Conservation (phyloP, 23 tunicate genomes). For the Diplosoma virens region DNA sequence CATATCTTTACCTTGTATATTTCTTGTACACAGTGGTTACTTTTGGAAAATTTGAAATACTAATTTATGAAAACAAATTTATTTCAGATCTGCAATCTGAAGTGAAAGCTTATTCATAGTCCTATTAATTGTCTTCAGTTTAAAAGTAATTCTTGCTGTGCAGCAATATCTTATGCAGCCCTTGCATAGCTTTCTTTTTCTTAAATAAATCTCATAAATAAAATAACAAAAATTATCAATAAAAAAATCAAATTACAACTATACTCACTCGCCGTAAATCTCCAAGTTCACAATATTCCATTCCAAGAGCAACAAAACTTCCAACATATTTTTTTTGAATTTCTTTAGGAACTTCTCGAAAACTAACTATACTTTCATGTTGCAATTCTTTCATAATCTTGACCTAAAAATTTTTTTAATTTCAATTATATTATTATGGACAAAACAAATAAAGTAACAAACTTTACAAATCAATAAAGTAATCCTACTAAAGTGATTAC, state of each 20-base stretch:
- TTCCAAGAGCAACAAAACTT: slow-evolving; percentile 58
- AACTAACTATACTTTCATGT: slow-evolving; percentile 71
- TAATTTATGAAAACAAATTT: too few relatives aligned
- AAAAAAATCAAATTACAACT: not conserved
- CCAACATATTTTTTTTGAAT: slow-evolving; percentile 28
- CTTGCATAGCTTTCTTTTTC: too few relatives aligned
- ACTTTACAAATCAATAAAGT: not conserved
- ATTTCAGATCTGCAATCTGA: too few relatives aligned
- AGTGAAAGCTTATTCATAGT: too few relatives aligned
- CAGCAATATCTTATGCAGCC: too few relatives aligned
- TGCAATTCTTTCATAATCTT: slow-evolving; percentile 47
- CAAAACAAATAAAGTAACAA: not conserved
- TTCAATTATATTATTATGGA: not conserved
- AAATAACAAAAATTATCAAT: not conserved
- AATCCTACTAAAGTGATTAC: not conserved
- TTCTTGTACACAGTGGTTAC: too few relatives aligned
- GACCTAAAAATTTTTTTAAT: slow-evolving; percentile 34
- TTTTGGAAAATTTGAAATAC: too few relatives aligned
- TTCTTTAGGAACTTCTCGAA: slow-evolving; percentile 58
- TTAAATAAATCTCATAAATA: not conserved
- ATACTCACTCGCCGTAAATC: slow-evolving; percentile 70
- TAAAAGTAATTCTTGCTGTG: too few relatives aligned
- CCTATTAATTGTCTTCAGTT: too few relatives aligned
- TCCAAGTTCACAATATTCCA: slow-evolving; percentile 89
- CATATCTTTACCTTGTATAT: too few relatives aligned